Conservation (phyloP, 2,113 vertebrate species). For the Oreochromis niloticus region DNA sequence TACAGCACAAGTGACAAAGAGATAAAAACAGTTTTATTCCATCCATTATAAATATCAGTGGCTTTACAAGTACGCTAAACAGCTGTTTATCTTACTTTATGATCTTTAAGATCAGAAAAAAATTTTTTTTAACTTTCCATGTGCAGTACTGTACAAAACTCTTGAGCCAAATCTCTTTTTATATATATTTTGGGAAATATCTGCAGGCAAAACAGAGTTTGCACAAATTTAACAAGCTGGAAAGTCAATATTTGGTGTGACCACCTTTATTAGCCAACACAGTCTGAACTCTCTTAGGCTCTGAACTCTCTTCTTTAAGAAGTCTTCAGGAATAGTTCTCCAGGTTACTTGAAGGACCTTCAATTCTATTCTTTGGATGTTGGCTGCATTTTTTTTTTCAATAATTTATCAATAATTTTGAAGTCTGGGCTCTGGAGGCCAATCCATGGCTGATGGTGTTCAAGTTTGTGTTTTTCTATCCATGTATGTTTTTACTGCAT, state of each 20-base stretch:
- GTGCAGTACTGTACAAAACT: not conserved
- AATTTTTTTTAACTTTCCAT: not conserved
- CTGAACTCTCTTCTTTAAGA: not conserved
- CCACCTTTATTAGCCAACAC: not conserved
- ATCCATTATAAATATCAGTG: too few species aligned
- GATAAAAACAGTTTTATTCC: too few species aligned
- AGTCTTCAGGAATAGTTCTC: not conserved
- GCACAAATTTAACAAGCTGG: not conserved
- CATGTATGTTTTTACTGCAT: not conserved
- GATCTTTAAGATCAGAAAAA: not conserved
- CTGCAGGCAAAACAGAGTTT: not conserved
- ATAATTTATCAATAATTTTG: not conserved
- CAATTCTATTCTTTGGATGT: not conserved
- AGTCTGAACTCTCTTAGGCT: not conserved
- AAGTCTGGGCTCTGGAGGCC: not conserved
- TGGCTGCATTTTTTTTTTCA: not conserved
- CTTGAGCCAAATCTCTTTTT: not conserved
- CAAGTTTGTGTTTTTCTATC: not conserved
- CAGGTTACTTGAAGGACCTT: not conserved
- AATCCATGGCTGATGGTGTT: not conserved
- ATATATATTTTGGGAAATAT: not conserved
- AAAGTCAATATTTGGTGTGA: not conserved
- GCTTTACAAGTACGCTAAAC: not conserved
- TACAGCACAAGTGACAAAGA: not conserved
- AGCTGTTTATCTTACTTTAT: not conserved